These are phyloP conservation scores for Scomber colias DNA, from an alignment of 2,113 vertebrate species.

Conservation along the genomic window DNA sequence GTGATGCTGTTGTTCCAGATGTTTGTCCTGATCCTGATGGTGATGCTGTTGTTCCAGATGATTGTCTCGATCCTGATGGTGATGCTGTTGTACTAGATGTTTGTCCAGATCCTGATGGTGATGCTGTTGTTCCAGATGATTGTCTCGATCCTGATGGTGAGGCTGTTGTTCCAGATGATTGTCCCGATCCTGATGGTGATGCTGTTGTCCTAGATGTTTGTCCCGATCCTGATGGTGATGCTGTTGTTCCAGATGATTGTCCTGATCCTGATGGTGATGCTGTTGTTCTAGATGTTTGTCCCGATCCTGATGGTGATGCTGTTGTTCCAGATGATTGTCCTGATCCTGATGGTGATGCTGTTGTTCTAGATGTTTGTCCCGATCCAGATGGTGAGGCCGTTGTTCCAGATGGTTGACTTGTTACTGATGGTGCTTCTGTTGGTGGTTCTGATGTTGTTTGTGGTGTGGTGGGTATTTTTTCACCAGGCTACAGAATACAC, in stretches of 20 bases:
- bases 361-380: background rate
- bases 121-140: background rate
- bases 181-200: background rate
- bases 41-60: background rate
- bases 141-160: background rate
- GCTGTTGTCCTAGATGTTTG: background rate
- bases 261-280: background rate
- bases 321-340: background rate
- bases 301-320: background rate
- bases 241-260: too few species aligned
- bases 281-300: background rate
- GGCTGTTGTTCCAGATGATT: background rate
- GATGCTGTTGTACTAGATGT: background rate
- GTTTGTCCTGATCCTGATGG: background rate
- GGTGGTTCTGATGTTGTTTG: background rate
- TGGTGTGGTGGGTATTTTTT: conserved; percentile 32
- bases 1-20: background rate
- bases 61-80: too few species aligned
- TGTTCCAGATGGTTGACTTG: background rate
- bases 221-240: background rate
- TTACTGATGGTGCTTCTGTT: background rate
- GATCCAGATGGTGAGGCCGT: background rate
- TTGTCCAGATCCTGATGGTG: background rate
- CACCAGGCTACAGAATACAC: conserved; percentile 57
- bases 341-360: background rate